These are phyloP conservation scores for Sebastes taczanowskii DNA, from an alignment of 2,797 vertebrate genomes.

Conservation along the genomic window DNA sequence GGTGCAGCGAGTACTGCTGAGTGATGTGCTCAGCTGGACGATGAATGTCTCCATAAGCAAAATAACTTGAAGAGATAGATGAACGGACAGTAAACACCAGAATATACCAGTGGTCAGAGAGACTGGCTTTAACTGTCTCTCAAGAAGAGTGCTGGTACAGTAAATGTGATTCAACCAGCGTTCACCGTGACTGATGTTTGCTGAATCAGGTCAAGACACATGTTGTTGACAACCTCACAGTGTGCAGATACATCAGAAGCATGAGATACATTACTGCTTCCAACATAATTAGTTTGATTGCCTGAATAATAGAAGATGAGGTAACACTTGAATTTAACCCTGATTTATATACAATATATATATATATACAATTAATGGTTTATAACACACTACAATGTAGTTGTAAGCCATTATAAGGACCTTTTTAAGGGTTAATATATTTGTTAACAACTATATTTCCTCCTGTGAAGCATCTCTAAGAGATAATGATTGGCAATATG, in stretches of 20 bases:
- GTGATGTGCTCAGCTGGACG: conserved; percentile 77
- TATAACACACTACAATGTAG: neutral
- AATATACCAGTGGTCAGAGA: neutral
- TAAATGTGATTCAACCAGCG: neutral
- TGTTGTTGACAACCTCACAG: too few species aligned
- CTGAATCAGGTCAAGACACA: neutral
- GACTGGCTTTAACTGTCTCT: neutral
- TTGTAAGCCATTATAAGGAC: neutral
- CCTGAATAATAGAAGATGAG: neutral
- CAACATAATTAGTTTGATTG: neutral
- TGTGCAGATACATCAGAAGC: too few species aligned
- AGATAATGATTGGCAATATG: neutral
- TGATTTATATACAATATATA: neutral
- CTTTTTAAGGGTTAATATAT: neutral
- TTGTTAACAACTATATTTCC: too few species aligned
- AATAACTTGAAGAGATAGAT: conserved; percentile 29
- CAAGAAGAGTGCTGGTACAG: neutral
- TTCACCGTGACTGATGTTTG: neutral
- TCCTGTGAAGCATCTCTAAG: neutral
- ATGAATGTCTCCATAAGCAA: conserved; percentile 42
- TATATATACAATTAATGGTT: neutral
- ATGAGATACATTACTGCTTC: neutral
- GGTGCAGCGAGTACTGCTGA: conserved; percentile 51
- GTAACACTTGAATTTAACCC: neutral
- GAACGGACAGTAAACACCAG: conserved; percentile 20